Evolutionary conservation across 92 coral and sea anemone genomes (phyloP), one percentile per base, ranked within the genome.

Genomic region (Palythoa heliodiscus): DNA sequence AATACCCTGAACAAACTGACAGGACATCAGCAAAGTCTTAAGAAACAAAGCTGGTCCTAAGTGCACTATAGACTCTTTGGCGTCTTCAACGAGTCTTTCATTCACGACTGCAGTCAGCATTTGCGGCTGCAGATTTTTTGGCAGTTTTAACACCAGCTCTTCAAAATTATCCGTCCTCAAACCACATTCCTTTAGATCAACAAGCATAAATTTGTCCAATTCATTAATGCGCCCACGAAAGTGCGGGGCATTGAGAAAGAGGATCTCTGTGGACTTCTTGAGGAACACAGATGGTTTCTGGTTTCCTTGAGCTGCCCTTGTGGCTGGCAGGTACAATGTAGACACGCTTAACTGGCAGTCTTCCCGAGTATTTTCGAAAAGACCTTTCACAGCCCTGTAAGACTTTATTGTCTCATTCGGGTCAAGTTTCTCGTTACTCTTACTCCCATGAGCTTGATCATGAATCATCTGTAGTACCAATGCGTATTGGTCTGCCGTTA

Each of bases 201-300:
- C 87, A 10, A 91, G 69, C 74, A 87, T 43, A 14, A 86, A 55
- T 4, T 48, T 55, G 0, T 76, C 64, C 24, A 93, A 75, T 38
- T 52, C 48, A 1, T 35, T 11, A 29, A 93, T 29, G 3, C 97
- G 90, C n/a, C 71, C 91, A 38, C 87, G 85, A 76, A 89, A 91
- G 39, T 85, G 83, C 0, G 97, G 94, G 0, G 94, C 93, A 70
- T 93, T 91, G 23, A 89, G 85, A 76, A 79, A 91, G 11, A 93
- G 40, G 25, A 91, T 72, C 14, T 82, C 86, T 2, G 86, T 69
- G 0, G 97, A 88, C 70, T 64, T 83, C 78, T 25, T 24, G 52
- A 93, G 57, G 24, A 87, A 72, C n/a, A 90, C 88, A 15, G 81
- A 63, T 0, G 37, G 19, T 0, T 1, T 15, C 6, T 54, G 19